phyloP scores from a whole-genome alignment of 64 coral and sea anemone species.

The Platygyra sinensis region DNA sequence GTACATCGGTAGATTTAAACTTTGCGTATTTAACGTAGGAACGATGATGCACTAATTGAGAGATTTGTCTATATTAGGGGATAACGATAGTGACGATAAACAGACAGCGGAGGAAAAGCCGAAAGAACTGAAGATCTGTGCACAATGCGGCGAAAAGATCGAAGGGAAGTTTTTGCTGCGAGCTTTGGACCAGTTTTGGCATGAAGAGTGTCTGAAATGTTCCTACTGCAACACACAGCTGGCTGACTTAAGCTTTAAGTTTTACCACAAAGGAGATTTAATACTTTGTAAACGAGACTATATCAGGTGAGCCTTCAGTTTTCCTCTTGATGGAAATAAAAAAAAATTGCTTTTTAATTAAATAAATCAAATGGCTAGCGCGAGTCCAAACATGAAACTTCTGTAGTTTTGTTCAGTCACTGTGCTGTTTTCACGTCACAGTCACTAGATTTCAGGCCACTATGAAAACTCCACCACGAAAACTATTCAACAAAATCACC shows the following conservation, averaged over 20 bases:
- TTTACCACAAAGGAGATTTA: constrained; percentile 74
- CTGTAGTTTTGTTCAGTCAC: too few species aligned
- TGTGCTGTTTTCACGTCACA: too few species aligned
- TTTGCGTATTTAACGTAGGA: too few species aligned
- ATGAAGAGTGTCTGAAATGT: constrained; percentile 90
- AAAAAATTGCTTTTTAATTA: background rate
- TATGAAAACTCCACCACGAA: too few species aligned
- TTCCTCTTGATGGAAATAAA: background rate
- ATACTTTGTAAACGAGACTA: constrained; percentile 82
- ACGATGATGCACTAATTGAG: too few species aligned
- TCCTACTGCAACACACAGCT: constrained; percentile 68
- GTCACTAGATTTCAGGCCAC: too few species aligned
- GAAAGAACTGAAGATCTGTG: constrained; percentile 52
- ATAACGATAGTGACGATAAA: background rate
- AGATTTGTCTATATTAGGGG: background rate
- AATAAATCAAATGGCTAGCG: too few species aligned
- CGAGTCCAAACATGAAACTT: too few species aligned
- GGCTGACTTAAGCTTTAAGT: constrained; percentile 64
- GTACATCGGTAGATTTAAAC: too few species aligned
- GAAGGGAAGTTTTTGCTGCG: constrained; percentile 61
- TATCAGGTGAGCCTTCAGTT: constrained; percentile 62
- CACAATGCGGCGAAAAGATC: constrained; percentile 72
- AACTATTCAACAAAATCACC: too few species aligned
- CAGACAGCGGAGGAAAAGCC: background rate
- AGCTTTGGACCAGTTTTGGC: constrained; percentile 87